These are phyloP conservation scores for Musca vetustissima DNA, from an alignment of 1,140 invertebrate species.

Conservation along the genomic window DNA sequence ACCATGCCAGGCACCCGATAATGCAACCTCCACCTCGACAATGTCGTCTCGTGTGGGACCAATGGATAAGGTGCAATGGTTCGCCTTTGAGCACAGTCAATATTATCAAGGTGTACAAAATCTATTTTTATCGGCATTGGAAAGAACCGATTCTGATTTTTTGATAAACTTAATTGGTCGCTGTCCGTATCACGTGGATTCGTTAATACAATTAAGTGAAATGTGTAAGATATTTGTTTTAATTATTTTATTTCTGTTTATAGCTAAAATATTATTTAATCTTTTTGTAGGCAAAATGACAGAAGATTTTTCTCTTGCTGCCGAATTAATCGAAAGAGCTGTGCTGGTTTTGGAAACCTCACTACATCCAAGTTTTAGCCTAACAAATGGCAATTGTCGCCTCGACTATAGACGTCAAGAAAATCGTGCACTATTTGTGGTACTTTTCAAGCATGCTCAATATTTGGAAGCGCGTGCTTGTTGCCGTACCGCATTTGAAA, in stretches of 20 bases:
- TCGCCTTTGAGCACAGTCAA: conserved; percentile 77
- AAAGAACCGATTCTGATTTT: conserved; percentile 79
- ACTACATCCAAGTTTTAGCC: conserved; percentile 80
- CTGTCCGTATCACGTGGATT: conserved; percentile 80
- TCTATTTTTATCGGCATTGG: conserved; percentile 75
- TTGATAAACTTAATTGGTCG: conserved; percentile 78
- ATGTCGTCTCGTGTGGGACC: not conserved
- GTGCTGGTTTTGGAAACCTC: conserved; percentile 76
- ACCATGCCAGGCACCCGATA: conserved; percentile 58
- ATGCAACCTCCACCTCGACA: conserved; percentile 21
- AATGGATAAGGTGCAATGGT: conserved; percentile 61
- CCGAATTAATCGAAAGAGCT: conserved; percentile 77
- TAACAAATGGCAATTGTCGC: conserved; percentile 72
- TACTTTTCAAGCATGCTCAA: conserved; percentile 81
- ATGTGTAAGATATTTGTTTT: conserved; percentile 61
- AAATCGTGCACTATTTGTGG: conserved; percentile 83
- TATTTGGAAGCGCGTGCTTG: conserved; percentile 80
- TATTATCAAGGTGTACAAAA: conserved; percentile 76
- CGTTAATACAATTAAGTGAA: conserved; percentile 83
- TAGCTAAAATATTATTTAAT: no score
- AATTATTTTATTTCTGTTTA: not conserved
- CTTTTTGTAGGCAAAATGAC: conserved; percentile 59
- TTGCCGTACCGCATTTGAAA: conserved; percentile 78
- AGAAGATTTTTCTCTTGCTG: conserved; percentile 78
- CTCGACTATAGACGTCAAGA: conserved; percentile 81